Base-by-base conservation (phyloP, 2,888 invertebrate species). In the Apamea crenata region DNA sequence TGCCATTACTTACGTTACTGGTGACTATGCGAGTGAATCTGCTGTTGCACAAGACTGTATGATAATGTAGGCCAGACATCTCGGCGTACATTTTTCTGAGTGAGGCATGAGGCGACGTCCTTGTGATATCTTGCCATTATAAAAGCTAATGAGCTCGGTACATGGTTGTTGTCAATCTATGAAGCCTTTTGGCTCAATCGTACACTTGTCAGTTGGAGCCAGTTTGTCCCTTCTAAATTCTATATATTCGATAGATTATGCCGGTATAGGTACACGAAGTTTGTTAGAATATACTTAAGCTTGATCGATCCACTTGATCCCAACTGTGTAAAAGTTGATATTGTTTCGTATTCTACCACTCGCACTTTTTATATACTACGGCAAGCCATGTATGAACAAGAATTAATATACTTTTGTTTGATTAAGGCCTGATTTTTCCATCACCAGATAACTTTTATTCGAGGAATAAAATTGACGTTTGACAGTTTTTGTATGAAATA, bases 51-150 rank as follows among this genome's bases (percentile, higher is more conserved):
- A 92, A 91, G 81, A 74, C 78, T 74, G 83, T 83, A 85, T 87
- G 88, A 87, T 89, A 91, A 93, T 91, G 92, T 94, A 89, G 91
- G 92, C 90, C 92, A 93, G 90, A 89, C 88, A 88, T 91, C 91
- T 90, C 84, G 82, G 82, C 86, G 89, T 90, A 86, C 91, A 92
- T 93, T 93, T 92, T 90, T 56, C 71, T 84, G 77, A 85, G 77
- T 81, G 79, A 71, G 56, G 71, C 71, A 71, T 82, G 81, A 81
- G 81, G 63, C 66, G 63, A 69, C 77, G 82, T 85, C 82, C 86
- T 85, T 88, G 87, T 82, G 83, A 85, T 87, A 86, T 84, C 84
- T 86, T 82, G 81, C 80, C 90, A 89, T 91, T 92, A 91, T 89
- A 91, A 90, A 90, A 91, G 70, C 88, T 90, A 91, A 91, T 90